These are phyloP conservation scores for Triops longicaudatus DNA, from an alignment of 1,140 invertebrate genomes.

Conservation along the genomic window DNA sequence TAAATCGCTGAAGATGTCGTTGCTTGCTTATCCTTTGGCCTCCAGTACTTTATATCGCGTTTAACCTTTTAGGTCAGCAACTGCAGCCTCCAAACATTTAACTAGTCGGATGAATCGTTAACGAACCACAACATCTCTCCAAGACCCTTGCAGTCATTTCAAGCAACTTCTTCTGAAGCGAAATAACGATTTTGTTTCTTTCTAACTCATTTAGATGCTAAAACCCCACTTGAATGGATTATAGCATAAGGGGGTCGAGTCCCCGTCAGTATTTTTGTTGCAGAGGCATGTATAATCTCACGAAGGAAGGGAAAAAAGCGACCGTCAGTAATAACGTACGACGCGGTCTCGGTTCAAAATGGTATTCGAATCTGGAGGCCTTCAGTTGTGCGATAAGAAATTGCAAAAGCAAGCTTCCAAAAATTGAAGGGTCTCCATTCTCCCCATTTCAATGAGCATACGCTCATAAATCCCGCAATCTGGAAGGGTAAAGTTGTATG, in stretches of 20 bases:
- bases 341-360: neutral
- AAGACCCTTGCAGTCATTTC: neutral
- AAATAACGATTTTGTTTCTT: neutral
- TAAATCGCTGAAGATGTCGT: neutral
- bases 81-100: neutral
- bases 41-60: neutral
- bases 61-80: neutral
- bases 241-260: neutral
- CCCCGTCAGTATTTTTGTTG: no score
- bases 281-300: no score
- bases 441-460: slow-evolving; percentile 12
- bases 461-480: slow-evolving; percentile 11
- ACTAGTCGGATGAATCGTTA: slow-evolving; percentile 11
- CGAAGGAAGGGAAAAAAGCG: neutral
- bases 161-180: neutral
- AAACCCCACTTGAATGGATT: neutral
- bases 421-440: neutral
- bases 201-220: neutral
- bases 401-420: neutral
- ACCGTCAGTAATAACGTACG: neutral
- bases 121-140: neutral
- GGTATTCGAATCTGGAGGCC: neutral
- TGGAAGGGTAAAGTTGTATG: neutral
- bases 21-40: neutral
- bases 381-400: slow-evolving; percentile 3